Evolutionary conservation across 2,797 vertebrate species (phyloP), one percentile per base, ranked within the genome.

Genomic region (Sebastes nivosus): DNA sequence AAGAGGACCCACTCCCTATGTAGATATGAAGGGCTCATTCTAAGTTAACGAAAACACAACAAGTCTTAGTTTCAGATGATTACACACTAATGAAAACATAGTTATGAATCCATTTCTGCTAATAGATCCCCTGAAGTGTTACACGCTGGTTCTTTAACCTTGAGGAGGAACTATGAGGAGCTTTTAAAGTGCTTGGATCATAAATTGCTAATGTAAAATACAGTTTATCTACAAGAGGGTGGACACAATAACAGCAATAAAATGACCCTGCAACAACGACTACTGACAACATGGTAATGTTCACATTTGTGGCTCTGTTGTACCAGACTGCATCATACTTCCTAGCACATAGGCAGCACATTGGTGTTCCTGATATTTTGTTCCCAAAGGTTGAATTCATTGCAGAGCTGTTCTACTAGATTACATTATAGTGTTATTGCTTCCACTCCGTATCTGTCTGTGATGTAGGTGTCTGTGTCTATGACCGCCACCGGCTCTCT

Each of bases 101-200:
- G 42, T 46, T 46, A 18, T 18, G 42, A 46, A 46, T 46, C 16
- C 14, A 46, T 46, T 46, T 46, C 42, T 46, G 42, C 42, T 46
- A 46, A 46, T 46, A 46, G 42, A 46, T 46, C 42, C 8, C 20
- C 50, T 11, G n/a, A 54, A 54, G 2, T 54, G 50, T 22, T 54
- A 54, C 20, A 54, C 50, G 4, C 20, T 54, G 20, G 4, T n/a
- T 0, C 20, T 54, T 81, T 68, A 79, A 77, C 70, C 75, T 77
- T 36, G 32, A 63, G 12, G 24, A 54, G 32, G 8, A 11, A 60
- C 42, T 22, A 27, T 16, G 38, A 63, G 22, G 57, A 67, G 60
- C 55, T 71, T 71, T 84, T 71, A 55, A 55, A 12, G 30, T 2
- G 29, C 68, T 71, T 74, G 61, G 79, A 80, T 78, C 63, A 67